A percentile compares a stretch with the other conserved stretches of the same genome.
These are phyloP conservation scores for Heliangelus exortis DNA, from an alignment of 2,797 vertebrate genomes.

Conservation along the genomic window DNA sequence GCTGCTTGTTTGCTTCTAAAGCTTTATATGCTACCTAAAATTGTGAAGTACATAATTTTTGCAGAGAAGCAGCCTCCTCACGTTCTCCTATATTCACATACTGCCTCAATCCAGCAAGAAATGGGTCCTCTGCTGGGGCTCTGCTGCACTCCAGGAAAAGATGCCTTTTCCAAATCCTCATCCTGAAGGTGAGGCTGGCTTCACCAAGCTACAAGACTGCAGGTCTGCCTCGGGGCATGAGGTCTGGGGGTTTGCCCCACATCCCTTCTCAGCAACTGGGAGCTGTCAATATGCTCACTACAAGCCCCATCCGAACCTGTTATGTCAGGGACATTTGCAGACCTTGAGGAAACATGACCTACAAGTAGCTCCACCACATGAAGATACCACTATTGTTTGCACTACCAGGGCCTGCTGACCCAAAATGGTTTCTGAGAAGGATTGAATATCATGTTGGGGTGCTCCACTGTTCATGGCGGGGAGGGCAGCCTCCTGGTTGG, in stretches of 20 bases:
- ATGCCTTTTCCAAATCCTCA: not conserved
- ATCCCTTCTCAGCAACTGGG: rapidly evolving
- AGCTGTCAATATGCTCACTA: rapidly evolving
- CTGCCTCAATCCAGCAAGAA: not conserved
- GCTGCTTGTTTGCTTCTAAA: not conserved
- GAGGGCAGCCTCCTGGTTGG: too few species aligned
- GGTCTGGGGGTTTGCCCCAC: not conserved
- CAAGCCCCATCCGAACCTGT: not conserved
- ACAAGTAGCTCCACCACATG: not conserved
- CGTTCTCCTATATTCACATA: not conserved
- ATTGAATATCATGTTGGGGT: rapidly evolving
- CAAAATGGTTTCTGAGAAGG: too few species aligned
- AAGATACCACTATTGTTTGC: not conserved
- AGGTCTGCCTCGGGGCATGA: rapidly evolving
- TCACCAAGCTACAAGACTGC: not conserved
- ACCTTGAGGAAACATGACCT: not conserved
- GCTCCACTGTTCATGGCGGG: not conserved
- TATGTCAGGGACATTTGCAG: rapidly evolving
- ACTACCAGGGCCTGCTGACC: not conserved
- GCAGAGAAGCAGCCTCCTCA: not conserved
- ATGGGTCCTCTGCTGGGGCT: not conserved
- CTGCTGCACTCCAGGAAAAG: not conserved
- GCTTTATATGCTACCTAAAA: not conserved
- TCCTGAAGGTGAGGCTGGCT: not conserved
- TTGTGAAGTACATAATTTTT: not conserved